Conservation (phyloP, 2,888 invertebrate genomes). For the Zaprionus obscuricornis region DNA sequence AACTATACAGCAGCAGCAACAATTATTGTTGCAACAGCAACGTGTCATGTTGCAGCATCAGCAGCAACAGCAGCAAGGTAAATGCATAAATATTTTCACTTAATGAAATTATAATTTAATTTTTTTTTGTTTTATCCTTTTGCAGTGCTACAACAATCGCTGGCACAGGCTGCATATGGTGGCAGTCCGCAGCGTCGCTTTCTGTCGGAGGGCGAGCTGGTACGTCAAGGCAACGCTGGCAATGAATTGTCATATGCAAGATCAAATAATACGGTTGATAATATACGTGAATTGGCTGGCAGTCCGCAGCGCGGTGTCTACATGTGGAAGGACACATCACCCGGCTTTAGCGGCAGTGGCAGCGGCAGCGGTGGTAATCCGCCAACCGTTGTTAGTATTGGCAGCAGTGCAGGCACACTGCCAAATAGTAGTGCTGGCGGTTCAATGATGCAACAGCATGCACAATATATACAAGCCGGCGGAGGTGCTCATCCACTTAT, state of each 20-base stretch:
- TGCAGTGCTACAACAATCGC: constrained; percentile 54
- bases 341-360: constrained; percentile 84
- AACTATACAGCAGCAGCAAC: constrained; percentile 82
- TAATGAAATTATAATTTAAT: neutral
- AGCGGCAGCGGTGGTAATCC: constrained; percentile 56
- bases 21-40: constrained; percentile 81
- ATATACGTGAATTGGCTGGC: constrained; percentile 94
- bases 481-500: constrained; percentile 79
- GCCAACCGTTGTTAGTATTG: constrained; percentile 63
- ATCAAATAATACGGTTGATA: constrained; percentile 91
- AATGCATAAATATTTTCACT: constrained; percentile 17
- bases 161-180: constrained; percentile 81
- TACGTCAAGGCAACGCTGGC: constrained; percentile 85
- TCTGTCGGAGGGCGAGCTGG: constrained; percentile 92
- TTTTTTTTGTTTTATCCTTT: neutral
- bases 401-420: constrained; percentile 82
- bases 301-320: constrained; percentile 93
- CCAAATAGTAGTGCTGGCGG: constrained; percentile 66
- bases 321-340: constrained; percentile 91
- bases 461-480: constrained; percentile 77
- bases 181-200: constrained; percentile 90
- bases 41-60: constrained; percentile 78
- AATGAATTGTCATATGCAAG: constrained; percentile 87
- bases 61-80: constrained; percentile 78
- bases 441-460: constrained; percentile 74